Evolutionary conservation across 2,113 vertebrate genomes (phyloP).

Genomic region (Arothron firmamentum): DNA sequence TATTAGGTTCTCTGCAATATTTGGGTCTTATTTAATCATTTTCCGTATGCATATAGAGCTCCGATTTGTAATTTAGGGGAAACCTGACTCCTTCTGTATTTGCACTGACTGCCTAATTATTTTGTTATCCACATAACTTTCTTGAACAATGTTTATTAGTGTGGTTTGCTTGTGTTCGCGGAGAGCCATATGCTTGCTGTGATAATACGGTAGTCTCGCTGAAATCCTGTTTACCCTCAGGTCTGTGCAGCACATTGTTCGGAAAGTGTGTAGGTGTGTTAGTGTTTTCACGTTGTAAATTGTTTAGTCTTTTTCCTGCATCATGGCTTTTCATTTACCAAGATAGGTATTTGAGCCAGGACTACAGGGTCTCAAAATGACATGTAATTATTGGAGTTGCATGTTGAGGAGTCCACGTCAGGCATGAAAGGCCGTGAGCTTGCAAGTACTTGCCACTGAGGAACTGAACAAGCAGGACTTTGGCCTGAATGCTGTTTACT

Average conservation of each 20-base stretch:
- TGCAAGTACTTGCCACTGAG: slow-evolving; percentile 44
- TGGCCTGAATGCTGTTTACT: slow-evolving; percentile 50
- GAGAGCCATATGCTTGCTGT: slow-evolving; percentile 31
- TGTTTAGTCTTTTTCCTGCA: not conserved
- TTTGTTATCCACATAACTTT: not conserved
- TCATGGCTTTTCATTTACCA: slow-evolving; percentile 29
- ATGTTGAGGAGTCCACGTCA: slow-evolving; percentile 37
- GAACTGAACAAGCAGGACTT: slow-evolving; percentile 38
- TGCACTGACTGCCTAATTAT: too few relatives aligned
- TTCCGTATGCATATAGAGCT: not conserved
- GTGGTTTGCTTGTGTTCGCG: not conserved
- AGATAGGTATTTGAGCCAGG: slow-evolving; percentile 46
- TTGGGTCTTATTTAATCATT: not conserved
- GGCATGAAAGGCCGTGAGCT: slow-evolving; percentile 24
- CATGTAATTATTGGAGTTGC: slow-evolving; percentile 54
- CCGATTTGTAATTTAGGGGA: not conserved
- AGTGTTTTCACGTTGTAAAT: slow-evolving; percentile 20
- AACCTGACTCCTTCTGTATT: not conserved
- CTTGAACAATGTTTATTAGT: too few relatives aligned
- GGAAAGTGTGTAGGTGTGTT: not conserved
- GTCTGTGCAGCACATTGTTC: not conserved
- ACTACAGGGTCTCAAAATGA: slow-evolving; percentile 35
- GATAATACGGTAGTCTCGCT: slow-evolving; percentile 52
- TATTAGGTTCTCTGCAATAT: not conserved
- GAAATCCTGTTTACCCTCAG: slow-evolving; percentile 30